Evolutionary conservation across 1,140 invertebrate species (phyloP).

Genomic region (Rhyacophila brunnea): DNA sequence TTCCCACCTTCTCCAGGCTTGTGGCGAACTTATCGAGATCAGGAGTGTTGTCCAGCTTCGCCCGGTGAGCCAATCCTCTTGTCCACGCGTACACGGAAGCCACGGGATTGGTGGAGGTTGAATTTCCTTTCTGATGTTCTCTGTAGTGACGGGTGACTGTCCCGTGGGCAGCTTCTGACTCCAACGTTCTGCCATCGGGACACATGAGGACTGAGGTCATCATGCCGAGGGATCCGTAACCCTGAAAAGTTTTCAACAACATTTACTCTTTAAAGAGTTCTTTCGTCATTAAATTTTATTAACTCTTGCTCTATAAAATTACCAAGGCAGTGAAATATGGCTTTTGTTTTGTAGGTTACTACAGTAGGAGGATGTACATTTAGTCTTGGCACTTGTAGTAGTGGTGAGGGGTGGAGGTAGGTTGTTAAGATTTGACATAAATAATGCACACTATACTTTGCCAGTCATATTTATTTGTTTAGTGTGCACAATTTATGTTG

Average conservation of each 20-base stretch:
- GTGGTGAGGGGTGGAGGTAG: too few relatives aligned
- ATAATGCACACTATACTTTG: too few relatives aligned
- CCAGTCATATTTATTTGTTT: too few relatives aligned
- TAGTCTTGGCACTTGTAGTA: too few relatives aligned
- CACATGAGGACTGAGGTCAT: constrained; percentile 92
- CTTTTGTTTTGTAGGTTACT: too few relatives aligned
- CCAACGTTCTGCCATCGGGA: constrained; percentile 87
- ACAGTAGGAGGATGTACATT: too few relatives aligned
- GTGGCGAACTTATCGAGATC: constrained; percentile 63
- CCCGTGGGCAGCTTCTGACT: constrained; percentile 89
- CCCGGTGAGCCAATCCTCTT: constrained; percentile 78
- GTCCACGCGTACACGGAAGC: constrained; percentile 94
- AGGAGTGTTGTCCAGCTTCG: constrained; percentile 75
- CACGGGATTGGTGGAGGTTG: constrained; percentile 87
- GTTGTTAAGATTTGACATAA: too few relatives aligned
- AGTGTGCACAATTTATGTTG: too few relatives aligned
- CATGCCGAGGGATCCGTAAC: constrained; percentile 83
- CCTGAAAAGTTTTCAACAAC: constrained; percentile 55
- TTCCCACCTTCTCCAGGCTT: constrained; percentile 51
- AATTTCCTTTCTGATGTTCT: constrained; percentile 77
- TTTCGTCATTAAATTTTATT: too few relatives aligned
- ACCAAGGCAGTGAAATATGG: too few relatives aligned
- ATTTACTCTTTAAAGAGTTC: not conserved
- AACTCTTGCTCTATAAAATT: too few relatives aligned
- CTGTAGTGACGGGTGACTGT: constrained; percentile 90